Conservation (phyloP, 2,797 vertebrate genomes). For the Typhlichthys eigenmanni region DNA sequence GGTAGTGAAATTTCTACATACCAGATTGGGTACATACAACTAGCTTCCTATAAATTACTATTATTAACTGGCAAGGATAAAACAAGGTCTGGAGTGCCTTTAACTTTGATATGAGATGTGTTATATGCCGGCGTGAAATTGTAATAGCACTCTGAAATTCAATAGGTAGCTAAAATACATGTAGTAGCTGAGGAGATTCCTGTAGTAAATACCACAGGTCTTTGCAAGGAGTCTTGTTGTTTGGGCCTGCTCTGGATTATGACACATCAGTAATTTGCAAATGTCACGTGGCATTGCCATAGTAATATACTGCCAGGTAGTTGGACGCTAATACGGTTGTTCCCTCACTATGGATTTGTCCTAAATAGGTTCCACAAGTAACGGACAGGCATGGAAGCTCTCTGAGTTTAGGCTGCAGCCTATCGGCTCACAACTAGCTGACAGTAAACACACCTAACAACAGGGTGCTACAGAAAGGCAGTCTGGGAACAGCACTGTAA, state of each 20-base stretch:
- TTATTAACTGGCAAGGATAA: too few relatives aligned
- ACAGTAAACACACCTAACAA: slow-evolving; percentile 20
- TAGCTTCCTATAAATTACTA: too few relatives aligned
- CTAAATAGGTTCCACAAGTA: background rate
- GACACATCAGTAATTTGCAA: slow-evolving; percentile 17
- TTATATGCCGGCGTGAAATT: too few relatives aligned
- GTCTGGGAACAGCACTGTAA: slow-evolving; percentile 25
- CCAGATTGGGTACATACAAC: too few relatives aligned
- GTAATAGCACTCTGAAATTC: too few relatives aligned
- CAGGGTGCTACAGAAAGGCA: slow-evolving; percentile 26
- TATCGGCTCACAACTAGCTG: slow-evolving; percentile 19
- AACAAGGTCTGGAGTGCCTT: too few relatives aligned
- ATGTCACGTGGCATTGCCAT: background rate
- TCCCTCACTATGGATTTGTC: too few relatives aligned
- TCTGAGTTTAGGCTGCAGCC: slow-evolving; percentile 1
- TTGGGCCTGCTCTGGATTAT: slow-evolving; percentile 30
- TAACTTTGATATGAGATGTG: too few relatives aligned
- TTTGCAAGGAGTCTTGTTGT: slow-evolving; percentile 11
- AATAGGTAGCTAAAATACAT: slow-evolving; percentile 3
- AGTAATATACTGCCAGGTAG: slow-evolving; percentile 7
- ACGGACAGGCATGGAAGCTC: background rate
- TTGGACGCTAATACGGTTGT: background rate
- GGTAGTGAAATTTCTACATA: too few relatives aligned
- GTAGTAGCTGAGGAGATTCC: slow-evolving; percentile 22
- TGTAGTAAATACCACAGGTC: slow-evolving; percentile 7